Evolutionary conservation across 2,797 vertebrate species (phyloP).

Genomic region (Halcyon chelicuti): DNA sequence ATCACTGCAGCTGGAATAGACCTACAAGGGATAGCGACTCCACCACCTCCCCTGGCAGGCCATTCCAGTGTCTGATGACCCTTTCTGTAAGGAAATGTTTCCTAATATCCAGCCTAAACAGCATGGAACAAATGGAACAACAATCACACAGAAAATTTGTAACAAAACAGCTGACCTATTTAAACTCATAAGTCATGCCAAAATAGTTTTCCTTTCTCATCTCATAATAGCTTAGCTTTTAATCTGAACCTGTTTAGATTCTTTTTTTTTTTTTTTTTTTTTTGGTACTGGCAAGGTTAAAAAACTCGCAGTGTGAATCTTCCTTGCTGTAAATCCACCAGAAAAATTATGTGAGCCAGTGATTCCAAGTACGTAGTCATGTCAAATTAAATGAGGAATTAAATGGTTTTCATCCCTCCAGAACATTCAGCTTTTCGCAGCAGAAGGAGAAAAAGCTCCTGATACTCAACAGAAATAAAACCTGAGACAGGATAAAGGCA

Average conservation of each 20-base stretch:
- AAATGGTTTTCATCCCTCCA: neutral
- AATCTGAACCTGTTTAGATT: neutral
- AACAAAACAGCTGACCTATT: neutral
- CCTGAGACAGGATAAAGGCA: conserved; percentile 2
- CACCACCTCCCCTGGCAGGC: too few species aligned
- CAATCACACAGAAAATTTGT: neutral
- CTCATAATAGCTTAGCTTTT: neutral
- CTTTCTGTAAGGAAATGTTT: too few species aligned
- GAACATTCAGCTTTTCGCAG: neutral
- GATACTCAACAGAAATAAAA: conserved; percentile 20
- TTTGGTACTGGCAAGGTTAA: conserved; percentile 28
- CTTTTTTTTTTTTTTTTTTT: conserved; percentile 4
- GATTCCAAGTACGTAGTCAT: neutral
- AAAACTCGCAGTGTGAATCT: conserved; percentile 10
- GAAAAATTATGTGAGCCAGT: neutral
- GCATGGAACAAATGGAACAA: too few species aligned
- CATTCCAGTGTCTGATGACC: too few species aligned
- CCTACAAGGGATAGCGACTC: too few species aligned
- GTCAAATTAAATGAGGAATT: conserved; percentile 6
- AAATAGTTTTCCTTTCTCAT: neutral
- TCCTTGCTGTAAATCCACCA: conserved; percentile 38
- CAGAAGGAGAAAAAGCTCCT: neutral
- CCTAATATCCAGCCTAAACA: too few species aligned
- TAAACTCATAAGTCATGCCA: neutral
- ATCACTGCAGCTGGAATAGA: too few species aligned